These are phyloP conservation scores for Pocillopora meandrina DNA, from an alignment of 92 coral and sea anemone species.

Conservation along the genomic window DNA sequence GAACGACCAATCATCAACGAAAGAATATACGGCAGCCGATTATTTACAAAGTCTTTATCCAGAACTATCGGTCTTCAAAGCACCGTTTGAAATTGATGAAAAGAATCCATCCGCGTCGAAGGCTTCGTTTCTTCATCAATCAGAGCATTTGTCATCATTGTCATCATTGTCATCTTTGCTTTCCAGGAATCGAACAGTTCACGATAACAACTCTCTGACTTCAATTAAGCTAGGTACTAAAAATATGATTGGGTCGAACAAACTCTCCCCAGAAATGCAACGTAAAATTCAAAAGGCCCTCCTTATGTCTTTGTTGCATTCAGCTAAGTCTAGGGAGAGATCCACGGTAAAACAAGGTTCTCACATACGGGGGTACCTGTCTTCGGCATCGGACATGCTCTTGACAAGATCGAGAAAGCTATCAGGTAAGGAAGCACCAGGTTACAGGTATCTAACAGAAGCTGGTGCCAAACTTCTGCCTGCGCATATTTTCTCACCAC, in stretches of 20 bases:
- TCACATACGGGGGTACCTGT: not conserved
- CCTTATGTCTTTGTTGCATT: constrained; percentile 10
- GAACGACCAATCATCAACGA: not conserved
- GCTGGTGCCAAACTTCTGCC: constrained; percentile 49
- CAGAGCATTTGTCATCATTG: not conserved
- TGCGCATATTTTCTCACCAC: constrained; percentile 48
- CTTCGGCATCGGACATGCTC: constrained; percentile 3
- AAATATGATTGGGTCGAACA: not conserved
- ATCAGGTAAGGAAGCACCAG: constrained; percentile 7
- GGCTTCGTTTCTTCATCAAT: not conserved
- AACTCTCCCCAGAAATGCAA: not conserved
- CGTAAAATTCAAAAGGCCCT: constrained; percentile 3
- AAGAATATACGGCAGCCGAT: constrained; percentile 39
- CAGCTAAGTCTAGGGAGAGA: constrained; percentile 18
- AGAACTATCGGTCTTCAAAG: constrained; percentile 29
- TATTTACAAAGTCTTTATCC: constrained; percentile 40
- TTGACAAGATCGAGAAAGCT: constrained; percentile 4
- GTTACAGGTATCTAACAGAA: constrained; percentile 25
- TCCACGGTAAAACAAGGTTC: constrained; percentile 18
- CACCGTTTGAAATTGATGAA: constrained; percentile 25
- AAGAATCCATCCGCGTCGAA: not conserved
- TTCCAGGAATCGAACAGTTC: not conserved
- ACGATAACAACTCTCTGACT: not conserved
- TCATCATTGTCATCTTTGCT: not conserved
- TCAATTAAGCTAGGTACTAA: not conserved